Percentiles rank a stretch among this genome's conserved stretches.
phyloP scores from a whole-genome alignment of 2,888 invertebrate genomes.

The Clostera curtula region DNA sequence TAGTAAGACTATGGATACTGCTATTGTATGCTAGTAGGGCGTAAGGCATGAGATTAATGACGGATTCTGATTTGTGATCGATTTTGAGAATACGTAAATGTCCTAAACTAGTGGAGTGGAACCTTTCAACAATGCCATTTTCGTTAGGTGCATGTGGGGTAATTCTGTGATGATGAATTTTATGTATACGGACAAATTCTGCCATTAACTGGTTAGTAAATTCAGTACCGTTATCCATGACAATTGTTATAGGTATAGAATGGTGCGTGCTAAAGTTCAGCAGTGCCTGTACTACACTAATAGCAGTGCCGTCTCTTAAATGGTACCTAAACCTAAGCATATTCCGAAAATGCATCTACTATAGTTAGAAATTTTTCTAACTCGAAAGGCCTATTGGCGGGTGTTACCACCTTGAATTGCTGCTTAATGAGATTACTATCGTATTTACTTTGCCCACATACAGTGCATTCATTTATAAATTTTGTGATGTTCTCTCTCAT shows the following conservation, averaged over 20 bases:
- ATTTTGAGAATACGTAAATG: background rate
- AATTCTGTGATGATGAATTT: constrained; percentile 11
- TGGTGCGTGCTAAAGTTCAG: constrained; percentile 16
- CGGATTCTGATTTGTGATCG: constrained; percentile 1
- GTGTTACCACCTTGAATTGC: constrained; percentile 1
- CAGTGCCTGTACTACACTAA: constrained; percentile 7
- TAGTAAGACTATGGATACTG: constrained; percentile 11
- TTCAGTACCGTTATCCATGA: constrained; percentile 17
- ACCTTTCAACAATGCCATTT: constrained; percentile 13
- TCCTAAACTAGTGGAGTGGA: constrained; percentile 8
- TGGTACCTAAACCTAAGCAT: background rate
- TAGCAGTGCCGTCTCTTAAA: constrained; percentile 6
- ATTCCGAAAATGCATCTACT: constrained; percentile 3
- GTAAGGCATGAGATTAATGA: constrained; percentile 5
- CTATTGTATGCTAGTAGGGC: constrained; percentile 11
- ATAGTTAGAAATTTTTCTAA: constrained; percentile 17
- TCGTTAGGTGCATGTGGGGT: constrained; percentile 12
- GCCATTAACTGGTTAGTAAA: constrained; percentile 19
- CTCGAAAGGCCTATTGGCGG: constrained; percentile 12
- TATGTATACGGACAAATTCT: constrained; percentile 11
- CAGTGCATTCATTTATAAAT: constrained; percentile 4
- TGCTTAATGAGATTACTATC: constrained; percentile 3
- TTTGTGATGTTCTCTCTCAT: constrained; percentile 3
- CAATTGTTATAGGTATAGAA: constrained; percentile 13
- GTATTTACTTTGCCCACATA: constrained; percentile 5